Evolutionary conservation across 2,113 vertebrate genomes (phyloP).

Genomic region (Grammomys dolichurus): DNA sequence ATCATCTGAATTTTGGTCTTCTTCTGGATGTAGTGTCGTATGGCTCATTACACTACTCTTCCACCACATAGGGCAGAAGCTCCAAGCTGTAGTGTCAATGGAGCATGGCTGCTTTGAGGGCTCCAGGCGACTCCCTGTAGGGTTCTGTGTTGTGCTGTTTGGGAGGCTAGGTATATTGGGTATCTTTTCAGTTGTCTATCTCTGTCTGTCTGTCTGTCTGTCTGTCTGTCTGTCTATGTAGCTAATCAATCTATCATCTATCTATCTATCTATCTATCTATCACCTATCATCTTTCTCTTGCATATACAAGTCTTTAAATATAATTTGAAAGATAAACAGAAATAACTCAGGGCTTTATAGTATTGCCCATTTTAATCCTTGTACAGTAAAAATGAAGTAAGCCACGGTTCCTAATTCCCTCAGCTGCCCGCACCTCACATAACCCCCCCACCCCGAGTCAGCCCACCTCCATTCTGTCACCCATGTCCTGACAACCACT

Average conservation of each 20-base stretch:
- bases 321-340: background rate
- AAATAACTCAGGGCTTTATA: background rate
- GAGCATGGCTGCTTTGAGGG: background rate
- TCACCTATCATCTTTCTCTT: background rate
- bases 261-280: background rate
- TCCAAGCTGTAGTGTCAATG: background rate
- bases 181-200: background rate
- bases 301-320: background rate
- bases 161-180: too few species aligned
- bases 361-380: background rate
- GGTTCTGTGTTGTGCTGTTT: background rate
- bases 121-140: background rate
- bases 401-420: background rate
- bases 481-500: background rate
- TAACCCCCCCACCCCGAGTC: background rate
- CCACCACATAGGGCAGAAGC: background rate
- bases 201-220: background rate
- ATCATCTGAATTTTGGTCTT: background rate
- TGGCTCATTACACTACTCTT: background rate
- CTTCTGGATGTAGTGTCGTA: background rate
- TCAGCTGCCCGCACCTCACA: background rate
- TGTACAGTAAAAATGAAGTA: background rate
- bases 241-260: background rate
- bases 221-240: background rate
- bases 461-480: fast-evolving